Conservation (phyloP, 1,140 invertebrate species). For the Dolichoris vasculosae region DNA sequence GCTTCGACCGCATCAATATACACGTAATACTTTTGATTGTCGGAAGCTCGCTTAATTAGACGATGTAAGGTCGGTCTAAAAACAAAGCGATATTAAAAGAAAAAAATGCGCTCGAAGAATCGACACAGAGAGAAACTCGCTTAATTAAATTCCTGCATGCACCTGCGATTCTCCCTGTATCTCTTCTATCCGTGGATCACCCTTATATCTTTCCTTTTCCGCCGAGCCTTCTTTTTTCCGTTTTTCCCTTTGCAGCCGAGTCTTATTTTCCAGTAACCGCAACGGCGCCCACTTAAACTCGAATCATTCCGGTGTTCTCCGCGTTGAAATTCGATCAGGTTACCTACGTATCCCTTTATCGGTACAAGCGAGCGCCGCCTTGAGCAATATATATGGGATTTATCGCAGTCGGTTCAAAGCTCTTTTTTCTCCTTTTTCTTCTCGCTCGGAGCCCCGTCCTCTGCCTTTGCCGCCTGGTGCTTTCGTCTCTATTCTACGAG, state of each 20-base stretch:
- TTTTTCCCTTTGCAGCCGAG: background rate
- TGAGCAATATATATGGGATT: slow-evolving; percentile 16
- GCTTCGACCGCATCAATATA: background rate
- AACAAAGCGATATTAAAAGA: background rate
- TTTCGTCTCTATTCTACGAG: background rate
- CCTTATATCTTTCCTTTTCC: background rate
- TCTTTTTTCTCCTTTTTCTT: background rate
- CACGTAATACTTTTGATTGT: background rate
- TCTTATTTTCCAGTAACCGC: background rate
- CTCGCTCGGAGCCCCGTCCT: background rate
- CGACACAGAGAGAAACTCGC: background rate
- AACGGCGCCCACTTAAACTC: background rate
- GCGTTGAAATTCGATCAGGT: slow-evolving; percentile 21
- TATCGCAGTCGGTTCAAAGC: background rate
- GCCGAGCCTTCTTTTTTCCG: background rate
- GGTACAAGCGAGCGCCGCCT: background rate
- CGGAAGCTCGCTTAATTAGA: background rate
- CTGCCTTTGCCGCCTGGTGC: background rate
- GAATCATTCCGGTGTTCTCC: background rate
- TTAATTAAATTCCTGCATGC: slow-evolving; percentile 16
- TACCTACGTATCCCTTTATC: slow-evolving; percentile 5
- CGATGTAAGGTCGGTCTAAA: background rate
- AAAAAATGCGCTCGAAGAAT: background rate
- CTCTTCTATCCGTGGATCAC: background rate
- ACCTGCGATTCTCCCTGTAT: background rate